phyloP scores from a whole-genome alignment of 1,140 invertebrate genomes.

The Amyelois transitella region DNA sequence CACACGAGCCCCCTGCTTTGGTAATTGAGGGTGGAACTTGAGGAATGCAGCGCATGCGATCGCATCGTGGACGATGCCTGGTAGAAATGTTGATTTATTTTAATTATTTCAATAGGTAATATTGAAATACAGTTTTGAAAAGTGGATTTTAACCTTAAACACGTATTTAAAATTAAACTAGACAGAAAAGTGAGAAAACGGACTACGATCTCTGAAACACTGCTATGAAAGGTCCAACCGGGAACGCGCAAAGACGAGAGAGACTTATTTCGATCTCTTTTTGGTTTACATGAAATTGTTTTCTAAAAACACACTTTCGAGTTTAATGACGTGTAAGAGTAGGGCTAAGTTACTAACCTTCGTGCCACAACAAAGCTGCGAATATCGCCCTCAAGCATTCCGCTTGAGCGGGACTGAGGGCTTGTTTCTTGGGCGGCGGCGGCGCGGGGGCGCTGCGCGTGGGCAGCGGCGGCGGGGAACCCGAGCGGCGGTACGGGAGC shows the following conservation, averaged over 20 bases:
- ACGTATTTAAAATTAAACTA: too few species aligned
- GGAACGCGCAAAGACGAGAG: too few species aligned
- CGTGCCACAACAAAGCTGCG: conserved; percentile 97
- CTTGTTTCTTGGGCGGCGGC: conserved; percentile 78
- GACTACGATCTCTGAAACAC: too few species aligned
- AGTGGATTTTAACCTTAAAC: too few species aligned
- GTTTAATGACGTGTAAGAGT: too few species aligned
- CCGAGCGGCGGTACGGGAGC: conserved; percentile 65
- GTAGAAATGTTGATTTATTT: background rate
- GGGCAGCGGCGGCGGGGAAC: conserved; percentile 74
- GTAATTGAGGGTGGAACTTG: conserved; percentile 93
- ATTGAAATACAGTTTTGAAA: too few species aligned
- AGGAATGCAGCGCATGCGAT: conserved; percentile 97
- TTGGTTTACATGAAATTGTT: too few species aligned
- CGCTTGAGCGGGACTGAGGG: conserved; percentile 93
- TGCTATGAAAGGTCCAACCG: too few species aligned
- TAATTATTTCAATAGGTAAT: too few species aligned
- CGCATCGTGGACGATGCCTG: conserved; percentile 94
- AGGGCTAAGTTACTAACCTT: conserved; percentile 80
- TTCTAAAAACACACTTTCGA: too few species aligned
- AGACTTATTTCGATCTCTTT: too few species aligned
- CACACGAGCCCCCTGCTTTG: conserved; percentile 85
- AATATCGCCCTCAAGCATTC: conserved; percentile 95
- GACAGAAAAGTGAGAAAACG: too few species aligned
- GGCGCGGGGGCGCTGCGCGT: conserved; percentile 40